Evolutionary conservation across 2,888 invertebrate species (phyloP).

Genomic region (Dioctria linearis): DNA sequence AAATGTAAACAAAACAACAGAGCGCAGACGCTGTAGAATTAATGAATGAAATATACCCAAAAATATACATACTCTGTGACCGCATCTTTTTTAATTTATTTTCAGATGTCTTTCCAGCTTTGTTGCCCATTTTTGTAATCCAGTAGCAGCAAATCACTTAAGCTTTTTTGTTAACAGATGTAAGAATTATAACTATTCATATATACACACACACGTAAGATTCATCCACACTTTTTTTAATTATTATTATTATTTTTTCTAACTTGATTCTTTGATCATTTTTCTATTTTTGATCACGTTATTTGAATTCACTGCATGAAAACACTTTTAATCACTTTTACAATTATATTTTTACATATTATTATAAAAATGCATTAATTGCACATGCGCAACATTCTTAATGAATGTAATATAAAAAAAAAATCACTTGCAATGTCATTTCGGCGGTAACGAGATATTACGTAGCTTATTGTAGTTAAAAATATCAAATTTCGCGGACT

Average conservation of each 20-base stretch:
- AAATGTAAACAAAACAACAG: not conserved
- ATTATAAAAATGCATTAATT: too few species aligned
- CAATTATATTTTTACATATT: too few species aligned
- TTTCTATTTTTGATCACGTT: not conserved
- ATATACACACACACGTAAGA: not conserved
- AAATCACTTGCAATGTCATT: too few species aligned
- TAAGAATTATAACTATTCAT: not conserved
- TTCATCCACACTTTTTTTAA: not conserved
- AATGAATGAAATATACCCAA: not conserved
- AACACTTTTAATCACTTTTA: too few species aligned
- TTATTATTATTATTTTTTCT: too few species aligned
- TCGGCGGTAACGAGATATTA: too few species aligned
- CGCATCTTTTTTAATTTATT: conserved; percentile 59
- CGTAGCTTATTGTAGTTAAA: too few species aligned
- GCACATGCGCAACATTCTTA: too few species aligned
- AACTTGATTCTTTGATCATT: not conserved
- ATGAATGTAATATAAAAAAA: too few species aligned
- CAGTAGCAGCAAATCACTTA: not conserved
- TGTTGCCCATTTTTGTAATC: conserved; percentile 53
- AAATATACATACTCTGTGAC: conserved; percentile 59
- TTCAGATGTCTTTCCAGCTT: conserved; percentile 59
- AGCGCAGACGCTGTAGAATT: not conserved
- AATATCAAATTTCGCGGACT: too few species aligned
- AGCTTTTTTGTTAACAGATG: not conserved
- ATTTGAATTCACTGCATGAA: too few species aligned